phyloP scores from a whole-genome alignment of 2,888 invertebrate genomes.

The Cylindroiulus punctatus region DNA sequence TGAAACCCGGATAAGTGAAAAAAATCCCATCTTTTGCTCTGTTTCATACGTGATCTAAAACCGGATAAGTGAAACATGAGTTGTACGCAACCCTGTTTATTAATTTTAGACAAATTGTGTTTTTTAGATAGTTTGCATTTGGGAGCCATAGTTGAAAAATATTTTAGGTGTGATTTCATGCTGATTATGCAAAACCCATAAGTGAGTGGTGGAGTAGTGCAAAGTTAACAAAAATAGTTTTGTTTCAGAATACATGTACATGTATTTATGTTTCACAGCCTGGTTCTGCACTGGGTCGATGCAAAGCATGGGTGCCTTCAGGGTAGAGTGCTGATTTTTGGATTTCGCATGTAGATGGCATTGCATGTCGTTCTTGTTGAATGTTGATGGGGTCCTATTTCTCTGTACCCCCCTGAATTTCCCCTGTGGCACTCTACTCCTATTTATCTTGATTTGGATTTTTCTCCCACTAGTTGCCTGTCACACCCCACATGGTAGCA shows the following conservation, averaged over 20 bases:
- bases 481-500: slow-evolving; percentile 49
- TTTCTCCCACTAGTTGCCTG: slow-evolving; percentile 18
- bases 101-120: too few species aligned
- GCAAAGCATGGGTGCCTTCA: neutral
- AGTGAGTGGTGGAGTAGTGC: too few species aligned
- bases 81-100: too few species aligned
- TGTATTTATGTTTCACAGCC: neutral
- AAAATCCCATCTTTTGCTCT: neutral
- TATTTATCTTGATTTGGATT: slow-evolving; percentile 51
- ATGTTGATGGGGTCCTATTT: slow-evolving; percentile 42
- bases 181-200: too few species aligned
- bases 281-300: neutral
- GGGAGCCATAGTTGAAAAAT: too few species aligned
- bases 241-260: too few species aligned
- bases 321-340: neutral
- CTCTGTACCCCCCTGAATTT: slow-evolving; percentile 37
- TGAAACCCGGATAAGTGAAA: too few species aligned
- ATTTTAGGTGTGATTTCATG: too few species aligned
- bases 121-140: too few species aligned
- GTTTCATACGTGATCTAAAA: too few species aligned
- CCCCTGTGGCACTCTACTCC: slow-evolving; percentile 44
- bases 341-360: slow-evolving; percentile 15
- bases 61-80: too few species aligned
- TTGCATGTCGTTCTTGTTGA: slow-evolving; percentile 13
- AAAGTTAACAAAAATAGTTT: too few species aligned